Conservation (phyloP, 2,888 invertebrate species). For the Nephrotoma guestfalica region DNA sequence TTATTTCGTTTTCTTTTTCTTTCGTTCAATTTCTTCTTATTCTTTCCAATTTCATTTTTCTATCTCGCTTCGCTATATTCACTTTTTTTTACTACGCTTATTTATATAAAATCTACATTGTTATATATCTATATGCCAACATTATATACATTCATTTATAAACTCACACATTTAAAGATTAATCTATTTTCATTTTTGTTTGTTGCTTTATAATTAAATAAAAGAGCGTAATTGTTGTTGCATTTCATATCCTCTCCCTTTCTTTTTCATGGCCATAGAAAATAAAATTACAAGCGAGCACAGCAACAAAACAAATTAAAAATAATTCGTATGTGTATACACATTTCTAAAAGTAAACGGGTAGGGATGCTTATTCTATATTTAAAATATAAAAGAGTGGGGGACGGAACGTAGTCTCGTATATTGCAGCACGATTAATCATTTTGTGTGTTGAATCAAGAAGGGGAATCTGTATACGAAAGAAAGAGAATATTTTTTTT, state of each 20-base stretch:
- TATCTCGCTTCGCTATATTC: neutral
- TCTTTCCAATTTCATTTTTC: neutral
- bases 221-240: neutral
- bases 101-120: no score
- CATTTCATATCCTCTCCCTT: slow-evolving; percentile 4
- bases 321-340: neutral
- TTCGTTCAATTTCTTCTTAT: neutral
- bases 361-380: neutral
- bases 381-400: neutral
- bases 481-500: neutral
- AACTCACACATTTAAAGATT: neutral
- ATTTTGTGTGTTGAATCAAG: neutral
- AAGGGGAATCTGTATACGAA: neutral
- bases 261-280: slow-evolving; percentile 3
- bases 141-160: neutral
- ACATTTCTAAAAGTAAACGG: neutral
- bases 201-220: neutral
- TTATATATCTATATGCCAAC: neutral
- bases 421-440: neutral
- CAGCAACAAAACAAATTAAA: neutral
- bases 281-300: neutral
- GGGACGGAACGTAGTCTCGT: neutral
- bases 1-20: neutral
- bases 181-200: neutral
- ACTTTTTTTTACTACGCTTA: neutral